phyloP scores from a whole-genome alignment of 1,140 invertebrate species.

The Drosophila ironensis region DNA sequence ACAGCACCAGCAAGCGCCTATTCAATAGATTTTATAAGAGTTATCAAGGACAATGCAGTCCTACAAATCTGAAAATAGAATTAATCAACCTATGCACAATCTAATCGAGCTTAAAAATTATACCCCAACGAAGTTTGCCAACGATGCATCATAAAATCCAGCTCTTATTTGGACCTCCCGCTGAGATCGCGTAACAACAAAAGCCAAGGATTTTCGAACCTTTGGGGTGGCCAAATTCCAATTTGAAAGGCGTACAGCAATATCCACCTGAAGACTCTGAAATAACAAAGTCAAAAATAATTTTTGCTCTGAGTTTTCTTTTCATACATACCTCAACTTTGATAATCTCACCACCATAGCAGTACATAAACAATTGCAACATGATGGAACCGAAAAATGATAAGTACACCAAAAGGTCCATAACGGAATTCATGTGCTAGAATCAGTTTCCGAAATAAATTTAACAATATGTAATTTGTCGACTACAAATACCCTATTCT shows the following conservation, averaged over 20 bases:
- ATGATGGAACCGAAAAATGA: constrained; percentile 69
- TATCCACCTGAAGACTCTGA: constrained; percentile 60
- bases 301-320: too few relatives aligned
- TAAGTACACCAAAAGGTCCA: constrained; percentile 55
- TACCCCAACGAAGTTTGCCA: constrained; percentile 72
- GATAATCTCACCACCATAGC: constrained; percentile 73
- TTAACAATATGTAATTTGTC: not conserved
- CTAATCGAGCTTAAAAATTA: constrained; percentile 2
- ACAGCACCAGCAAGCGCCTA: too few relatives aligned
- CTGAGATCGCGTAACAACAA: constrained; percentile 68
- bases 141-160: constrained; percentile 75
- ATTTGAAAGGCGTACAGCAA: constrained; percentile 54
- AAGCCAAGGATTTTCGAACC: constrained; percentile 41
- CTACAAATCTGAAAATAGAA: constrained; percentile 16
- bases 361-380: constrained; percentile 74
- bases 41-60: constrained; percentile 20
- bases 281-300: not conserved
- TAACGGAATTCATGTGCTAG: constrained; percentile 59
- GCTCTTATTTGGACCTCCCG: constrained; percentile 62
- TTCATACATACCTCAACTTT: constrained; percentile 63
- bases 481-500: too few relatives aligned
- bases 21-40: constrained; percentile 22
- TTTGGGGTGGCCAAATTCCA: constrained; percentile 58
- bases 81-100: not conserved
- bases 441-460: not conserved